Base-by-base conservation (phyloP, 2,888 invertebrate genomes). In the Tenthredo notha region DNA sequence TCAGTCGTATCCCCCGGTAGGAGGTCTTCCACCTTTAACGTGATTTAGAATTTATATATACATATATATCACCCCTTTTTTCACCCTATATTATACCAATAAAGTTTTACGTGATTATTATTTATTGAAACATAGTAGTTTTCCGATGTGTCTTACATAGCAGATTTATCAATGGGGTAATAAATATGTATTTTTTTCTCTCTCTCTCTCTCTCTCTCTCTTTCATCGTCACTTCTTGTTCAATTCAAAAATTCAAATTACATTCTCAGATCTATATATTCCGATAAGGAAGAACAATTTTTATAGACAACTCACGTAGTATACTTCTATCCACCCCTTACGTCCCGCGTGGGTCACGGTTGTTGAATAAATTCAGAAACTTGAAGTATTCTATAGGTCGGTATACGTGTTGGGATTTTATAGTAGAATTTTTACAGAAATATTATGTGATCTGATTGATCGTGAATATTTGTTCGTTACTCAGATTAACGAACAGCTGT, bases 291-390 rank as follows among this genome's bases (percentile, higher is more conserved):
- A 40, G 43, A 21, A 74, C 21, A 21, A 74, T 43, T 77, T 77
- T 33, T 54, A 77, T 54, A 77, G 77, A 77, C 77, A 77, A 33
- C 77, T 77, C 77, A 61, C 61, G 61, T 61, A 61, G 61, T 61
- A 12, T 61, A 61, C 61, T 25, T 61, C 25, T 61, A 25, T 12
- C 61, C 1, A 61, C 25, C 25, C 25, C 21, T 21, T 37, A 72
- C 6, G 7, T 6, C 37, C 15, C 37, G 29, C 29, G 50, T 70
- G 18, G 70, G n/a, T 37, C 40, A 43, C 50, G 77, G 18, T 33
- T 77, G 77, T 77, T 77, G 77, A 50, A 77, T 77, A 77, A 77
- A 77, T 77, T 54, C 50, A 77, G 18, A 77, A 77, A 77, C 67
- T 18, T 21, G 33, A 33, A 2, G 33, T n/a, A 50, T 50, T n/a